Percentiles rank a stretch among this genome's conserved stretches.
phyloP scores from a whole-genome alignment of 2,113 vertebrate species.

The Lethenteron camtschaticum region DNA sequence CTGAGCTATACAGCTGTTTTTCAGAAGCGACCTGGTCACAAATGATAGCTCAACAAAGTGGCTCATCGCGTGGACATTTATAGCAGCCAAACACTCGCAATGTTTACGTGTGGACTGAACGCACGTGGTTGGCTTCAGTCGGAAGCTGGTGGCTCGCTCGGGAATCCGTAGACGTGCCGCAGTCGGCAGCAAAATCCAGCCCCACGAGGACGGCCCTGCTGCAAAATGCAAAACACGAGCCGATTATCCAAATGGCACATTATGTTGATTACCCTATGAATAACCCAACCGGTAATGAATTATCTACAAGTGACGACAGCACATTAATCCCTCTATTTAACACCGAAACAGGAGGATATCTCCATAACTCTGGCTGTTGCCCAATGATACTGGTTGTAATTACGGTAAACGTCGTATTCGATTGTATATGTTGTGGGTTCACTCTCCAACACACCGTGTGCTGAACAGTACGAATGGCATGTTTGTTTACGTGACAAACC shows the following conservation, averaged over 20 bases:
- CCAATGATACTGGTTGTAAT: neutral
- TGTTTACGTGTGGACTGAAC: neutral
- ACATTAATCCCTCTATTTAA: slow-evolving; percentile 5
- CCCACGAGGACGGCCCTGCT: slow-evolving; percentile 61
- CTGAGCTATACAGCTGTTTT: neutral
- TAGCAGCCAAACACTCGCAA: too few species aligned
- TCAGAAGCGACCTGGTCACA: too few species aligned
- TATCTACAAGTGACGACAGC: slow-evolving; percentile 8
- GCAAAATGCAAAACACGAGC: slow-evolving; percentile 10
- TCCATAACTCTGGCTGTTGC: neutral
- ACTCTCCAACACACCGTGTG: too few species aligned
- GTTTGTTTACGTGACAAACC: too few species aligned
- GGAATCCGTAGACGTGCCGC: slow-evolving; percentile 69
- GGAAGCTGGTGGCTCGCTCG: slow-evolving; percentile 48
- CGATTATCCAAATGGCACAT: slow-evolving; percentile 11
- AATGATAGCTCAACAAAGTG: too few species aligned
- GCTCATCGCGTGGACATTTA: too few species aligned
- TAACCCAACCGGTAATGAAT: neutral
- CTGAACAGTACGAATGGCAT: too few species aligned
- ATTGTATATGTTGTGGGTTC: too few species aligned
- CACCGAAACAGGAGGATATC: slow-evolving; percentile 7
- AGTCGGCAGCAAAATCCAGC: slow-evolving; percentile 52
- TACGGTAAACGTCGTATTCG: too few species aligned
- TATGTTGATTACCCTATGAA: slow-evolving; percentile 6
- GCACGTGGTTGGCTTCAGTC: slow-evolving; percentile 60